Evolutionary conservation across 2,888 invertebrate genomes (phyloP), one percentile per base, ranked within the genome.

Genomic region (Oxyscelio sp.): DNA sequence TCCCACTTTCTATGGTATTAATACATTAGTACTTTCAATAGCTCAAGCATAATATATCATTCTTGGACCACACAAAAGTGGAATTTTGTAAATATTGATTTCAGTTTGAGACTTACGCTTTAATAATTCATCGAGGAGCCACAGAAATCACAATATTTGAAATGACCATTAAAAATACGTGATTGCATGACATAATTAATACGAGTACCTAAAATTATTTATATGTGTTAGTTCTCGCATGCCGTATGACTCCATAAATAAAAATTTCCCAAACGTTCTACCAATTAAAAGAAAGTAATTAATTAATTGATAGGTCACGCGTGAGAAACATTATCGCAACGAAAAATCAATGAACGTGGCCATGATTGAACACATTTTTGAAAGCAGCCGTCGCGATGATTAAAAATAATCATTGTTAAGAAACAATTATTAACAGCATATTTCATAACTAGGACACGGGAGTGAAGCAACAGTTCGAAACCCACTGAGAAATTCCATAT

Each of bases 371-470:
- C 68, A 31, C 34, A 68, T 43, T 68, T 68, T 13, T 38, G 13
- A 43, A 68, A 9, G 31, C 31, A 13, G 31, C 17, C 63, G 48
- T 50, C 50, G 38, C 50, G 52, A 65, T 65, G 34, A 31, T 31
- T 43, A 54, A 54, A 31, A 65, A 52, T 56, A 54, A 45, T 56
- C 43, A 45, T 74, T 43, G 74, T 50, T 48, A 59, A 38, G 43
- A 40, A 56, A 73, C 45, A 19, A 34, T 52, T 58, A 73, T 73
- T 31, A 43, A 52, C 52, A 31, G 22, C 40, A 22, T 24, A 19
- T 50, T 54, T 77, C 70, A 71, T 56, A 82, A 71, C 77, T 75
- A 17, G 82, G 82, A n/a, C 82, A 83, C 58, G 40, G 40, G 6
- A 21, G 56, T 70, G 63, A 71, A 48, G 71, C 63, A 82, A 75